Evolutionary conservation across 2,888 invertebrate species (phyloP), one percentile per base, ranked within the genome.

Genomic region (Drosophila anceps): DNA sequence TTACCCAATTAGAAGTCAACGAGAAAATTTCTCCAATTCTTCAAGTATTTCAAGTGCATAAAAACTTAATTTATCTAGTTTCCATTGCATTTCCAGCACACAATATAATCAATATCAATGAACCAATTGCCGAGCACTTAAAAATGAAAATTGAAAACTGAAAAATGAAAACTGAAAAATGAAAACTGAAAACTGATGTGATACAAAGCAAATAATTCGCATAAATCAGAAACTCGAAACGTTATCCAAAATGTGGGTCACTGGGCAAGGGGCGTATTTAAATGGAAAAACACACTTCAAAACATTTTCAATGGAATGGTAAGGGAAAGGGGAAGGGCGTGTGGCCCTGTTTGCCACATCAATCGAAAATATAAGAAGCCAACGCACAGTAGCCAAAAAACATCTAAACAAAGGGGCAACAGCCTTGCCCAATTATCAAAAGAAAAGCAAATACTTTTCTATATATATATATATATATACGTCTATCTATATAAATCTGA

Each of bases 231-330:
- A 61, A 48, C 29, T 37, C 44, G 55, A 57, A 60, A 51, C 33
- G 54, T 1, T 54, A 35, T 29, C 50, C 29, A 29, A 53, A 64
- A 88, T 69, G 76, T 76, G 69, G 84, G 84, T 85, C 88, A 84
- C 53, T 62, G 53, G 79, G 73, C 77, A 60, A 67, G 57, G 44
- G 64, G 51, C 39, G 69, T 54, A 74, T 81, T 85, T 86, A 73
- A 76, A 80, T 81, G 83, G 83, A 71, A 88, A 84, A 85, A 41
- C 73, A 82, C 78, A 80, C 80, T 79, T 84, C 60, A 71, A 80
- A 83, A 72, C 13, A 44, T 61, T 68, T 74, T 46, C 59, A 31
- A 61, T 67, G 55, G 35, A 58, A 65, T 15, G 44, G 2, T 3
- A 10, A 24, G 7, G 44, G 9, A 1, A 4, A 10, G 43, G 9